Conservation (phyloP, 2,797 vertebrate species). For the Gambusia yucatana region DNA sequence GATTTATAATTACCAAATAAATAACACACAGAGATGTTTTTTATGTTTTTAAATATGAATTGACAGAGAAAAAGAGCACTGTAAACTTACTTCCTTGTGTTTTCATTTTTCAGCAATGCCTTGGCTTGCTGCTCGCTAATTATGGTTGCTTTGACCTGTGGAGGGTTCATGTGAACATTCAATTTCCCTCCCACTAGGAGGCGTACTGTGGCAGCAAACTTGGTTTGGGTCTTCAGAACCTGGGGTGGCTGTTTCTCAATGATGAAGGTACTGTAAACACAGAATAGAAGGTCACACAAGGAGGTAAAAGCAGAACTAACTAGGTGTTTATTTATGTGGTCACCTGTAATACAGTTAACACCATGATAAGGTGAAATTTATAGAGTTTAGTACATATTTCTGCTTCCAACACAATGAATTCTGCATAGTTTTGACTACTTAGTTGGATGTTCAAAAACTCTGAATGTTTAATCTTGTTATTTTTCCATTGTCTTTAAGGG, state of each 20-base stretch:
- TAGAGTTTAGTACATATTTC: background rate
- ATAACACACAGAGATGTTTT: background rate
- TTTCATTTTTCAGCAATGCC: conserved; percentile 95
- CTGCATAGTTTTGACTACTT: background rate
- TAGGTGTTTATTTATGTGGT: background rate
- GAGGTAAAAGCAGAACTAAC: background rate
- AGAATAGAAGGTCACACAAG: background rate
- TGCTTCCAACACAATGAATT: background rate
- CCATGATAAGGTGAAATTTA: background rate
- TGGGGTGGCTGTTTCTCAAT: conserved; percentile 98
- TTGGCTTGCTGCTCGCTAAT: conserved; percentile 98
- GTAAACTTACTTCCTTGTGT: conserved; percentile 80
- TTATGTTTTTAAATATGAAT: background rate
- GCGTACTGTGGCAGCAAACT: conserved; percentile 94
- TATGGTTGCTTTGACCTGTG: conserved; percentile 97
- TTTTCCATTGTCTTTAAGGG: background rate
- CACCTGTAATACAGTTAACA: background rate
- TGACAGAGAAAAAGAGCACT: background rate
- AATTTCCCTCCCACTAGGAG: conserved; percentile 95
- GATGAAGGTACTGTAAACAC: conserved; percentile 90
- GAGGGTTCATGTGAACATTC: conserved; percentile 99
- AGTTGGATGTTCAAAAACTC: background rate
- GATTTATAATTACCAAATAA: background rate
- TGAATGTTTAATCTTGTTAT: background rate
- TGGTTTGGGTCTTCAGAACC: conserved; percentile 96